Evolutionary conservation across 1,140 invertebrate species (phyloP), one percentile per base, ranked within the genome.

Genomic region (Lucilia sericata): DNA sequence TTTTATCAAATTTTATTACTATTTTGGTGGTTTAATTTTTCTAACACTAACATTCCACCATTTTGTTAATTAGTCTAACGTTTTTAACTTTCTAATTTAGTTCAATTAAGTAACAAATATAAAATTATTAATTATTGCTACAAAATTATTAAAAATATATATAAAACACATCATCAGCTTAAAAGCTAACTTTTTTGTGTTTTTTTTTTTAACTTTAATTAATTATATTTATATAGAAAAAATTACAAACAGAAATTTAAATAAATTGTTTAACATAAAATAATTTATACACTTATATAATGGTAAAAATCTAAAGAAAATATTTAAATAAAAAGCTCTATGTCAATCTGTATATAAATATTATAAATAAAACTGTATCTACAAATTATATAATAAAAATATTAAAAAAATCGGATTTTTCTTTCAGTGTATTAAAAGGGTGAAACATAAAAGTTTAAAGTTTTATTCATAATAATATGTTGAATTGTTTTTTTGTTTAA

Each of bases 261-360:
- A 12, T 60, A 60, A 70, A 70, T 49, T 80, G 76, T 80, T 80
- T 80, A 80, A 51, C 76, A 80, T 80, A 80, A n/a, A n/a, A 30
- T 80, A 51, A 80, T 80, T 80, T 80, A 80, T 80, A 80, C 65
- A 70, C n/a, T 21, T 70, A 60, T 78, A 47, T 42, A 47, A 42
- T n/a, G 34, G 25, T 2, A 51, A 80, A 80, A 78, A 25, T 21
- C 55, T n/a, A 70, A 70, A 70, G 5, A 7, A 9, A 2, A 75
- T 14, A 78, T 78, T 78, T 47, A 78, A 78, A 34, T 80, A 14
- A 80, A 80, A 78, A 47, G 42, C 34, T 80, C 19, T 80, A 80
- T 80, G 76, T 49, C 76, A 80, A 80, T 49, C 76, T 80, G 76
- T 80, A 80, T 49, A 78, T 76, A 80, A 21, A 21, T 21, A 70